A percentile compares a stretch with the other conserved stretches of the same genome.
phyloP scores from a whole-genome alignment of 2,888 invertebrate genomes.

The Pyrrhia umbra region DNA sequence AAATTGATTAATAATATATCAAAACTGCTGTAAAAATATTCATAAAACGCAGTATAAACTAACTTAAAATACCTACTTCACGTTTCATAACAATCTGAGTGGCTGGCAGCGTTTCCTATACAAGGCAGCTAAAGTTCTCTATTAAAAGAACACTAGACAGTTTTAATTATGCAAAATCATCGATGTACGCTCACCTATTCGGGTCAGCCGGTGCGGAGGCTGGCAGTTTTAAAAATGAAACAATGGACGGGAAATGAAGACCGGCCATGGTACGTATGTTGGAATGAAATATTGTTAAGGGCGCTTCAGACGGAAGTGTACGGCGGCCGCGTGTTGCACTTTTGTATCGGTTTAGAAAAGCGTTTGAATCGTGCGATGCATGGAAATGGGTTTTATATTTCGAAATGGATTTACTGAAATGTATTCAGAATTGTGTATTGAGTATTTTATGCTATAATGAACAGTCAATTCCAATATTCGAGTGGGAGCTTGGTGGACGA shows the following conservation, averaged over 20 bases:
- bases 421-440: slow-evolving; percentile 50
- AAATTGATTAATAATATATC: too few species aligned
- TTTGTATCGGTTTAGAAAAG: slow-evolving; percentile 64
- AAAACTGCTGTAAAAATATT: too few species aligned
- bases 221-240: slow-evolving; percentile 79
- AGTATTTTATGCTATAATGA: slow-evolving; percentile 54
- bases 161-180: slow-evolving; percentile 85
- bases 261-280: slow-evolving; percentile 67
- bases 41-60: not conserved
- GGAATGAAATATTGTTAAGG: slow-evolving; percentile 69
- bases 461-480: slow-evolving; percentile 40
- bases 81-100: slow-evolving; percentile 15
- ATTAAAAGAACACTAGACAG: slow-evolving; percentile 74
- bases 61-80: slow-evolving; percentile 4
- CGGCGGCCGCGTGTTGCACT: slow-evolving; percentile 57
- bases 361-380: slow-evolving; percentile 53
- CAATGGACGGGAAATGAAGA: slow-evolving; percentile 78
- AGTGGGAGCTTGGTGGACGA: slow-evolving; percentile 24
- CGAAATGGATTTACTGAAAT: slow-evolving; percentile 54
- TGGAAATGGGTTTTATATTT: slow-evolving; percentile 56
- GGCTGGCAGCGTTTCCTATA: slow-evolving; percentile 38
- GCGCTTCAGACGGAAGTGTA: slow-evolving; percentile 60
- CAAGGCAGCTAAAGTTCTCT: slow-evolving; percentile 52
- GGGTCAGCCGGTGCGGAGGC: slow-evolving; percentile 77
- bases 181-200: slow-evolving; percentile 76